Percentiles rank a stretch among this genome's conserved stretches.
Conservation (phyloP, 2,888 invertebrate species). For the Drosophila trichaetosa region DNA sequence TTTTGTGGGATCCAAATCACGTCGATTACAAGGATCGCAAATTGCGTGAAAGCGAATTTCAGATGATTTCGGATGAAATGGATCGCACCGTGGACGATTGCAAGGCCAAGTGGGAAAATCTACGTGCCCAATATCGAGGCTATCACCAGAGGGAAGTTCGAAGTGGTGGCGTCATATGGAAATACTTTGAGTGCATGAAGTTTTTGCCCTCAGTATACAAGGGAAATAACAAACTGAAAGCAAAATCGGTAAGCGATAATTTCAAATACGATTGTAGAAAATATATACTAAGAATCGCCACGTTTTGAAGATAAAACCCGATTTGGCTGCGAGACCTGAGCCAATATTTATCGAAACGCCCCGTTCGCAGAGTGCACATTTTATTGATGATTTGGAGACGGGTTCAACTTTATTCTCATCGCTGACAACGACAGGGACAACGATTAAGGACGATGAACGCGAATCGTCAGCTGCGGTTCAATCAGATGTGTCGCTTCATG, state of each 20-base stretch:
- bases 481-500: background rate
- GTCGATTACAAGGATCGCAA: slow-evolving; percentile 32
- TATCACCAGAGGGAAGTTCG: slow-evolving; percentile 31
- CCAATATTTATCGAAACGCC: slow-evolving; percentile 3
- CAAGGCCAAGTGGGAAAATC: slow-evolving; percentile 51
- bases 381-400: slow-evolving; percentile 30
- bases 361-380: slow-evolving; percentile 6
- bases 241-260: slow-evolving; percentile 12
- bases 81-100: slow-evolving; percentile 29
- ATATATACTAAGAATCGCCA: background rate
- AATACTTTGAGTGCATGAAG: slow-evolving; percentile 34
- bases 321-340: slow-evolving; percentile 5
- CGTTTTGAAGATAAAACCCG: background rate
- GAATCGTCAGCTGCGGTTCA: background rate
- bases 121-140: slow-evolving; percentile 43
- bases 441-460: slow-evolving; percentile 8
- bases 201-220: slow-evolving; percentile 37
- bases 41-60: slow-evolving; percentile 34
- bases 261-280: background rate
- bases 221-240: slow-evolving; percentile 15
- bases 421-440: background rate
- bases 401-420: slow-evolving; percentile 23
- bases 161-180: slow-evolving; percentile 37
- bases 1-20: slow-evolving; percentile 32
- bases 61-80: slow-evolving; percentile 23